Conservation (phyloP, 2,113 vertebrate genomes). For the Pontoporia blainvillei region DNA sequence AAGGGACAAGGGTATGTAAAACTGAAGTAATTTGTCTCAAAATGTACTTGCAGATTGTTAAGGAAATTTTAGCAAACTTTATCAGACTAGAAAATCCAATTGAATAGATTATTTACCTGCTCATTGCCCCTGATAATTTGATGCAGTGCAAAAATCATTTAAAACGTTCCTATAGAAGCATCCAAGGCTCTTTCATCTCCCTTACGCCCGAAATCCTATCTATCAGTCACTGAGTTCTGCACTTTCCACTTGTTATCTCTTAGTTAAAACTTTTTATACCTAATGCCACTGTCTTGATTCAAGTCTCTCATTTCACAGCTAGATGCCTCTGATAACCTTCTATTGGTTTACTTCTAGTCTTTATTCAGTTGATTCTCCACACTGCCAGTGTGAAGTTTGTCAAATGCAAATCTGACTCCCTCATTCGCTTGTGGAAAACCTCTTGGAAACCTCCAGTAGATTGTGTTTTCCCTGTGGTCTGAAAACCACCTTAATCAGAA, state of each 20-base stretch:
- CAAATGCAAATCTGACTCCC: not conserved
- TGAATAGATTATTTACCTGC: not conserved
- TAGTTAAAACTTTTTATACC: not conserved
- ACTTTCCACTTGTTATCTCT: not conserved
- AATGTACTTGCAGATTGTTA: not conserved
- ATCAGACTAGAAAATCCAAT: not conserved
- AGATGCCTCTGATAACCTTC: not conserved
- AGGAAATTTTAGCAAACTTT: not conserved
- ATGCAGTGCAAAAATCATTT: not conserved
- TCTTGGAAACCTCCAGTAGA: not conserved
- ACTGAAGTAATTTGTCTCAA: not conserved
- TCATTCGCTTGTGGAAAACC: not conserved
- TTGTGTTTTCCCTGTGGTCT: not conserved
- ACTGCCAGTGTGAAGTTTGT: not conserved
- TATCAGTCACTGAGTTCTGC: not conserved
- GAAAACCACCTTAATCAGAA: not conserved
- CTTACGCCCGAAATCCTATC: not conserved
- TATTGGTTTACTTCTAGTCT: not conserved
- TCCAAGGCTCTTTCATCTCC: not conserved
- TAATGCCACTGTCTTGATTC: not conserved
- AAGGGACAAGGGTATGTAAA: conserved; percentile 80
- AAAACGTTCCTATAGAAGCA: not conserved
- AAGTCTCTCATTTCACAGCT: not conserved
- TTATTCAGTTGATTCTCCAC: not conserved
- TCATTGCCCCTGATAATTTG: not conserved